These are phyloP conservation scores for Anguilla obscura DNA, from an alignment of 2,797 vertebrate genomes.

Conservation along the genomic window DNA sequence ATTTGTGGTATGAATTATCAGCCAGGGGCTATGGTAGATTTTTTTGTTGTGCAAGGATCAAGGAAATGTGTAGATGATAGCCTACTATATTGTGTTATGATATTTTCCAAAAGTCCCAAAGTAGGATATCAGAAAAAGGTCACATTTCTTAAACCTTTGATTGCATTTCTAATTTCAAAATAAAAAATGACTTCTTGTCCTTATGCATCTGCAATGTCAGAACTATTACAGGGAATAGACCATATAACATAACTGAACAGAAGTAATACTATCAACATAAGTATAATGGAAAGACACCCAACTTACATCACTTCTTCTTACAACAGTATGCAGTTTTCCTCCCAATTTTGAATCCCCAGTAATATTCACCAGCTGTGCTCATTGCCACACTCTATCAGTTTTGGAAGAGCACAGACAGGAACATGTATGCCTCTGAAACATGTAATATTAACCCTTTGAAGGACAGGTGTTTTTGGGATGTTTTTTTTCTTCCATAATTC, in stretches of 20 bases:
- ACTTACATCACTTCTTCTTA: background rate
- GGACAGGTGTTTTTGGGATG: no score
- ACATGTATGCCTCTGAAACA: background rate
- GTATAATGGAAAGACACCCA: background rate
- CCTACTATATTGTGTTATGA: no score
- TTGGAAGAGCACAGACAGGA: background rate
- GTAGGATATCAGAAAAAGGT: background rate
- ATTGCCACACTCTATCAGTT: background rate
- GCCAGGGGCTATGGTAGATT: background rate
- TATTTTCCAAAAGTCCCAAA: background rate
- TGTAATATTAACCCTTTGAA: no score
- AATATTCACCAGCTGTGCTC: background rate
- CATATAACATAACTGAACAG: background rate
- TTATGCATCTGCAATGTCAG: no score
- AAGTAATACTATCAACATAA: background rate
- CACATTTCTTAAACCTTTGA: background rate
- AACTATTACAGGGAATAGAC: background rate
- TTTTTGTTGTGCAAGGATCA: background rate
- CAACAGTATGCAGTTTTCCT: background rate
- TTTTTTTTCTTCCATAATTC: no score
- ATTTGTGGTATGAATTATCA: background rate
- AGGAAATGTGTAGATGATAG: background rate
- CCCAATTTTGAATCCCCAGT: background rate
- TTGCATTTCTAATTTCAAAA: background rate
- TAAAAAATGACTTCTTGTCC: no score